phyloP scores from a whole-genome alignment of 1,140 invertebrate genomes.

The Mycetomoellerius zeteki region DNA sequence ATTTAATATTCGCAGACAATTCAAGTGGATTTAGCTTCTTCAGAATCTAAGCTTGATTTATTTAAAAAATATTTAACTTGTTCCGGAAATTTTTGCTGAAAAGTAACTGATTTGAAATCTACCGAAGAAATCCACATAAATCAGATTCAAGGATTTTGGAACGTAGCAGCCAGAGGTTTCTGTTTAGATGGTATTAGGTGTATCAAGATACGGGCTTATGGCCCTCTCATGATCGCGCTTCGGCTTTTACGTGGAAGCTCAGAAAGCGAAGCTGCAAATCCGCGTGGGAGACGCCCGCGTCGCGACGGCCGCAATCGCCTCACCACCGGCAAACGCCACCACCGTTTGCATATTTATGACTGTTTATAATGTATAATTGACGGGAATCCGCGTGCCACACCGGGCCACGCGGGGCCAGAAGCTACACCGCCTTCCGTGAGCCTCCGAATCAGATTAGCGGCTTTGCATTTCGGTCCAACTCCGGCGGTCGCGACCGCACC shows the following conservation, averaged over 20 bases:
- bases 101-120: not conserved
- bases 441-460: conserved; percentile 79
- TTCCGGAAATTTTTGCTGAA: not conserved
- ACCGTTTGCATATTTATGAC: conserved; percentile 79
- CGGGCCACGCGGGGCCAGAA: conserved; percentile 52
- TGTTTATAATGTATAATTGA: conserved; percentile 81
- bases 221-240: conserved; percentile 54
- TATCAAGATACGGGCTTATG: not conserved
- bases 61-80: conserved; percentile 1
- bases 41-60: not conserved
- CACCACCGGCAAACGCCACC: conserved; percentile 19
- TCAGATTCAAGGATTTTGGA: conserved; percentile 4
- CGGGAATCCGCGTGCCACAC: conserved; percentile 74
- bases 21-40: not conserved
- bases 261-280: conserved; percentile 73
- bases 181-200: conserved; percentile 8
- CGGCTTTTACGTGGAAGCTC: conserved; percentile 3
- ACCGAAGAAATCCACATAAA: not conserved
- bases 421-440: conserved; percentile 67
- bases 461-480: conserved; percentile 78
- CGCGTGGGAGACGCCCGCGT: conserved; percentile 70
- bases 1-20: not conserved
- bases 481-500: conserved; percentile 47
- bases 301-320: conserved; percentile 65
- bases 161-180: not conserved